Evolutionary conservation across 2,888 invertebrate species (phyloP).

Genomic region (Kryphioiulus occultus): DNA sequence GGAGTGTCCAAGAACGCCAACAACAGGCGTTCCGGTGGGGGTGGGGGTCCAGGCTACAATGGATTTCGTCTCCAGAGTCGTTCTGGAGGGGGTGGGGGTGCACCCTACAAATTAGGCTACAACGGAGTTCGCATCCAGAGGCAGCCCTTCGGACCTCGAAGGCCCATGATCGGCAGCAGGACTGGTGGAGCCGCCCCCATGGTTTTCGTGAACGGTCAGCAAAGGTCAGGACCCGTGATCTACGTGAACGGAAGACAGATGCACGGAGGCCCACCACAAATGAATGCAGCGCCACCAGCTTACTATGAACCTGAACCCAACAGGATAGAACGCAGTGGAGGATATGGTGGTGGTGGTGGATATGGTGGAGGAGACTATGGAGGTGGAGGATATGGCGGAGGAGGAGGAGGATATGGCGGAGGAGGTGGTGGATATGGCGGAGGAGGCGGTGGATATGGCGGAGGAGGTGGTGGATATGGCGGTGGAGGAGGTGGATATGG

Average conservation of each 20-base stretch:
- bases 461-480: neutral
- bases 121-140: neutral
- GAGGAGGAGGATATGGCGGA: neutral
- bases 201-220: conserved; percentile 27
- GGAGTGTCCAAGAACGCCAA: neutral
- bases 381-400: conserved; percentile 42
- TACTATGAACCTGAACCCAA: neutral
- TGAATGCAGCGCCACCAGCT: neutral
- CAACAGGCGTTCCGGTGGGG: neutral
- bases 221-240: neutral
- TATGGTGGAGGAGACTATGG: conserved; percentile 20
- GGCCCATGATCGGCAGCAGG: neutral
- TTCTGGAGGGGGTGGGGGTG: neutral
- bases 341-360: conserved; percentile 44
- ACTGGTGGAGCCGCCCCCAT: neutral
- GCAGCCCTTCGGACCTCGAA: neutral
- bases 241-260: conserved; percentile 3
- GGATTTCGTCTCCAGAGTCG: neutral
- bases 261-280: neutral
- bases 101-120: neutral
- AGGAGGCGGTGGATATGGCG: conserved; percentile 41
- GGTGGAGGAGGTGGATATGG: neutral
- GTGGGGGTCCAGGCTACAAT: neutral
- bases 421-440: neutral
- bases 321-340: conserved; percentile 31